Conservation (phyloP, 2,797 vertebrate species). For the Crypturellus tataupa region DNA sequence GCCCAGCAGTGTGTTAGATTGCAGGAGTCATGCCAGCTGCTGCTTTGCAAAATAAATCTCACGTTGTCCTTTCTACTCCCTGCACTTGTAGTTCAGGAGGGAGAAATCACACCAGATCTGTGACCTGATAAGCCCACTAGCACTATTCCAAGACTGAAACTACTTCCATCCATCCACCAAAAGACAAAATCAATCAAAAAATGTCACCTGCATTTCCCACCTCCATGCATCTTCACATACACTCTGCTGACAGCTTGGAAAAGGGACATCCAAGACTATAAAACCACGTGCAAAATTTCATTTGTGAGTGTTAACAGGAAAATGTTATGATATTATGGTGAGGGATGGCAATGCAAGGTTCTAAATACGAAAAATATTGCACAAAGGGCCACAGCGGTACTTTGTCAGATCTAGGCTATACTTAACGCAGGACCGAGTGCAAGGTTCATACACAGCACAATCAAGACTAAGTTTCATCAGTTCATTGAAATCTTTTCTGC, state of each 20-base stretch:
- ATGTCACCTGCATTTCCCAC: background rate
- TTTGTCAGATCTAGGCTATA: background rate
- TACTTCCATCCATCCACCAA: background rate
- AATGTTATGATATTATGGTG: background rate
- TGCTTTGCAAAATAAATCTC: background rate
- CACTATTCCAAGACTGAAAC: background rate
- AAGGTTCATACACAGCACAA: background rate
- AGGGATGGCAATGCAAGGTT: background rate
- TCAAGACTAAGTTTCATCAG: background rate
- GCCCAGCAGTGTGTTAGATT: background rate
- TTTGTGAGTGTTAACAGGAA: background rate
- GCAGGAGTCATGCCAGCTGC: background rate
- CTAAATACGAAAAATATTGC: background rate
- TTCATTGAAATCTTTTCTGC: background rate
- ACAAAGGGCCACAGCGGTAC: background rate
- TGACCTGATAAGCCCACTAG: background rate
- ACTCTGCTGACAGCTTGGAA: background rate
- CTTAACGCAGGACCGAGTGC: background rate
- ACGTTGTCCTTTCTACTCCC: background rate
- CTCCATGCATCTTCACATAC: background rate
- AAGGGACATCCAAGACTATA: background rate
- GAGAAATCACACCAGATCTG: background rate
- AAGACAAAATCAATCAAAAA: background rate
- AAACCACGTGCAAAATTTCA: background rate
- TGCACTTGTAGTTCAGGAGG: background rate